Base-by-base conservation (phyloP, 2,888 invertebrate genomes). In the Onthophagus sagittarius region DNA sequence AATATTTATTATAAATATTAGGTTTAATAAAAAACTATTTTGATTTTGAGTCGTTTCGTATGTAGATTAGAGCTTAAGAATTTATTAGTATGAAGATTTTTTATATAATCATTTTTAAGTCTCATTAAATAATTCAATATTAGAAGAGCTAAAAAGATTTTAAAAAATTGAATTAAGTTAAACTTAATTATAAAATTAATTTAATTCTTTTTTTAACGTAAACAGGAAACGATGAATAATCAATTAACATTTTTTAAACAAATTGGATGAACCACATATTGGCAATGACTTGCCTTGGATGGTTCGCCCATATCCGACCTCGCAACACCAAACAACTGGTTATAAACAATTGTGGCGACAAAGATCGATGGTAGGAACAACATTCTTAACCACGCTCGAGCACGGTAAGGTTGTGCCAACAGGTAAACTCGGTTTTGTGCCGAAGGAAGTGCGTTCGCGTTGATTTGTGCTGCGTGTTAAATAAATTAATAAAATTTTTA, bases 241-340 rank as follows among this genome's bases (percentile, higher is more conserved):
- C 23, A 3, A 23, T 23, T 1, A 23, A 23, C 23, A 23, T 23
- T 63, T 7, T n/a, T 14, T 14, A 7, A 63, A 63, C 9, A 14
- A 7, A 7, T n/a, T 14, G 63, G 9, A 15, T 23, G 64, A 64
- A 31, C 67, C 23, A 31, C 67, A 23, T 23, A 67, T 67, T 67
- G 67, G 32, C 67, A 67, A 32, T 67, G 67, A 67, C 67, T 67
- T 67, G 67, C 67, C 67, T 32, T 31, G 67, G 15, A n/a, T 67
- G 23, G 23, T 23, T 23, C 23, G 31, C n/a, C 11, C 23, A 64
- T 15, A 67, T 5, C 7, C 67, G 67, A 13, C 67, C 67, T 67
- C 67, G 67, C 67, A 6, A 67, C 67, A 67, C n/a, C 67, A 67
- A 23, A 67, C 67, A 67, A 67, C 67, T 23, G 67, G 67, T 67